A percentile compares a stretch with the other conserved stretches of the same genome.
These are phyloP conservation scores for Drosophila pruinosa DNA, from an alignment of 1,140 invertebrate species.

Conservation along the genomic window DNA sequence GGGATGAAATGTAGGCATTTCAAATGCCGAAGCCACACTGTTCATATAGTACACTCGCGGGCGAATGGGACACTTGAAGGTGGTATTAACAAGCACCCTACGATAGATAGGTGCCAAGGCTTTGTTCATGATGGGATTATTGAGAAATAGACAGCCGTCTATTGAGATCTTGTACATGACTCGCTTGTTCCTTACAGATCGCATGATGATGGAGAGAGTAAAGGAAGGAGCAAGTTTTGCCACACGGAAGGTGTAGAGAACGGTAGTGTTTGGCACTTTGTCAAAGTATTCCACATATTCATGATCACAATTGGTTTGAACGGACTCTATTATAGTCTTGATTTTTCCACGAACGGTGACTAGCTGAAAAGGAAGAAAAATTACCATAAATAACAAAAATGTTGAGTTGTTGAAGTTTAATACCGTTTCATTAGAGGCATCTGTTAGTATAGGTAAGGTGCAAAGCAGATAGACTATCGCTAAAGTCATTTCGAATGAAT, in stretches of 20 bases:
- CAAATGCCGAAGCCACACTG: slow-evolving; percentile 13
- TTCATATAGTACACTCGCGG: slow-evolving; percentile 36
- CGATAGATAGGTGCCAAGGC: slow-evolving; percentile 26
- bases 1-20: slow-evolving; percentile 38
- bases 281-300: slow-evolving; percentile 43
- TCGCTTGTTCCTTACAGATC: slow-evolving; percentile 26
- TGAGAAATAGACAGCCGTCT: slow-evolving; percentile 49
- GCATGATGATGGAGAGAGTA: slow-evolving; percentile 12
- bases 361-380: not conserved
- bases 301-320: slow-evolving; percentile 49
- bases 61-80: slow-evolving; percentile 44
- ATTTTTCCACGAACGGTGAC: slow-evolving; percentile 10
- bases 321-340: slow-evolving; percentile 34
- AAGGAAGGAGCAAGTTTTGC: slow-evolving; percentile 30
- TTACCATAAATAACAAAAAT: not conserved
- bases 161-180: slow-evolving; percentile 42
- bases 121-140: slow-evolving; percentile 39
- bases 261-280: not conserved
- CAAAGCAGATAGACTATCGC: not conserved
- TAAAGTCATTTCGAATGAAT: not conserved
- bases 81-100: slow-evolving; percentile 36
- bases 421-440: not conserved
- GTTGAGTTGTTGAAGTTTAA: not conserved
- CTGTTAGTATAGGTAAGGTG: too few species aligned
- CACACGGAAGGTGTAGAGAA: slow-evolving; percentile 40